Evolutionary conservation across 2,888 invertebrate species (phyloP).

Genomic region (Andrena flavipes): DNA sequence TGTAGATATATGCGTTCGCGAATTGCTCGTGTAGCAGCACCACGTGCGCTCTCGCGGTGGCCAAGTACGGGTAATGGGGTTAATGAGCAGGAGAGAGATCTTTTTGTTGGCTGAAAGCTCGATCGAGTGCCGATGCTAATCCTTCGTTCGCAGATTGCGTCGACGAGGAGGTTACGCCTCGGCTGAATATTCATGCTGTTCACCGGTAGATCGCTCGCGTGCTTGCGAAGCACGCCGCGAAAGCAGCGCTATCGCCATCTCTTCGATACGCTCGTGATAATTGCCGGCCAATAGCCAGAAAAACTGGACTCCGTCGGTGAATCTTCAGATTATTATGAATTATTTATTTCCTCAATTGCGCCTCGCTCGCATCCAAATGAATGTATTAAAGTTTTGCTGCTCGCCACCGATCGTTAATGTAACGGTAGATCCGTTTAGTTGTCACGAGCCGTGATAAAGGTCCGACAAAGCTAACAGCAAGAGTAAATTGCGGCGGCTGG

Average conservation of each 20-base stretch:
- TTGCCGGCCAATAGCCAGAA: slow-evolving; percentile 11
- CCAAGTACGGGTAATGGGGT: slow-evolving; percentile 72
- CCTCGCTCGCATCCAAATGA: slow-evolving; percentile 4
- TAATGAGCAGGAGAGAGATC: slow-evolving; percentile 67
- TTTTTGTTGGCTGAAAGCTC: slow-evolving; percentile 60
- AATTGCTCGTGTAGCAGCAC: slow-evolving; percentile 38
- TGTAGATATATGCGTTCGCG: slow-evolving; percentile 65
- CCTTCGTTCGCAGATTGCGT: slow-evolving; percentile 49
- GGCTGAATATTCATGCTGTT: slow-evolving; percentile 64
- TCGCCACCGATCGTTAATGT: slow-evolving; percentile 27
- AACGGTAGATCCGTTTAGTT: slow-evolving; percentile 10
- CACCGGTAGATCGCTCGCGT: slow-evolving; percentile 19
- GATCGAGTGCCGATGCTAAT: slow-evolving; percentile 62
- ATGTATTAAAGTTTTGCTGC: slow-evolving; percentile 14
- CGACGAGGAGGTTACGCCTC: slow-evolving; percentile 45
- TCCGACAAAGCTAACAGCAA: not conserved
- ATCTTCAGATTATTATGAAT: slow-evolving; percentile 49
- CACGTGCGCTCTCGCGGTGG: slow-evolving; percentile 45
- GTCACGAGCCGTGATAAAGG: slow-evolving; percentile 12
- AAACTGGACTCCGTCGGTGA: slow-evolving; percentile 14
- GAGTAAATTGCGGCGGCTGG: slow-evolving; percentile 2
- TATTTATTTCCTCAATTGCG: slow-evolving; percentile 37
- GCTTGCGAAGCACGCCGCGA: slow-evolving; percentile 3
- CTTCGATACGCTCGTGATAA: slow-evolving; percentile 19
- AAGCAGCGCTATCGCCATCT: slow-evolving; percentile 32